Conservation (phyloP, 2,797 vertebrate genomes). For the Crotalus adamanteus region DNA sequence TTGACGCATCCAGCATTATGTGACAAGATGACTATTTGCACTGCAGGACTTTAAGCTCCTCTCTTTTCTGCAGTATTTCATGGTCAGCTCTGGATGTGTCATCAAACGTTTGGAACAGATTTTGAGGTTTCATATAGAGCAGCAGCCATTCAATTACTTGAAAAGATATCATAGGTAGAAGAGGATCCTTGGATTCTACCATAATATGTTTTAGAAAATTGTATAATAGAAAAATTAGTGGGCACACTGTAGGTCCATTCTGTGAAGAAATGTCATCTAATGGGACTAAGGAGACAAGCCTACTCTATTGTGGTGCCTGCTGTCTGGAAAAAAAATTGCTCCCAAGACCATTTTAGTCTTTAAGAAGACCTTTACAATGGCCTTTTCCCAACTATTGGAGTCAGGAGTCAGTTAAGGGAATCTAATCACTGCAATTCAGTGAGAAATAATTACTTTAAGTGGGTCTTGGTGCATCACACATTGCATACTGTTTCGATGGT, state of each 20-base stretch:
- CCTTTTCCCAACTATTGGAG: neutral
- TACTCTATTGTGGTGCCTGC: neutral
- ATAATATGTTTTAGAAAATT: neutral
- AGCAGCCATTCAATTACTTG: neutral
- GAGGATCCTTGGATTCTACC: neutral
- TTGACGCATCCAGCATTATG: neutral
- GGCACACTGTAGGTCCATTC: neutral
- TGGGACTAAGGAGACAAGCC: neutral
- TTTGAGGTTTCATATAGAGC: neutral
- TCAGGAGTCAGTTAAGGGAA: neutral
- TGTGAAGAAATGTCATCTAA: neutral
- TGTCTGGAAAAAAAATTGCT: neutral
- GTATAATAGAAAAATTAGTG: neutral
- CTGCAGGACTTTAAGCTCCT: neutral
- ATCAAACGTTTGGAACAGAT: neutral
- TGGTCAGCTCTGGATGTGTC: neutral
- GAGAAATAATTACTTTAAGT: neutral
- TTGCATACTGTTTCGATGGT: neutral
- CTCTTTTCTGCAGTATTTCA: neutral
- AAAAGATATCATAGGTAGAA: neutral
- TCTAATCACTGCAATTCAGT: neutral
- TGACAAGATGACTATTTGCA: neutral
- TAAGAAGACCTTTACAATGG: neutral
- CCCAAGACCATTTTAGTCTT: neutral
- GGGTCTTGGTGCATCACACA: neutral